Evolutionary conservation across 2,113 vertebrate species (phyloP), one percentile per base, ranked within the genome.

Genomic region (Haplochromis vanheusdeni): DNA sequence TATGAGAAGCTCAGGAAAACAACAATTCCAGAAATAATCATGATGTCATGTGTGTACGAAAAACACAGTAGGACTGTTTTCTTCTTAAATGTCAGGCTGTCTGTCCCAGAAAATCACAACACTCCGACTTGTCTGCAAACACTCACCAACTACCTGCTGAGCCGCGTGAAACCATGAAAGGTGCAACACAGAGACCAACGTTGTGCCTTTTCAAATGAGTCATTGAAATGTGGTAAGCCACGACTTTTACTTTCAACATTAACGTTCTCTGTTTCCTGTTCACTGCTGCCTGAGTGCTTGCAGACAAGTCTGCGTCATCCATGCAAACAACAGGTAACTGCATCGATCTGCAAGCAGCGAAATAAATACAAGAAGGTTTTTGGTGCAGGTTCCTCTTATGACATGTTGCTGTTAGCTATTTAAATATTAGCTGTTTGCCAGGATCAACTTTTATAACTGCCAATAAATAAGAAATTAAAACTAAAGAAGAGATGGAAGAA

Each of bases 201-300:
- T 4, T 70, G 35, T 23, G n/a, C 35, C 12, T 21, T 42, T 70
- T 70, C 10, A 65, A 65, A 65, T 1, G 7, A 26, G 68, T 2
- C 58, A 11, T 0, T 62, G 58, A 3, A 62, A 35, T n/a, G 37
- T 7, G 60, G 4, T 37, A 0, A 9, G 35, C 35, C 62, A 9
- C 19, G 1, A 40, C 40, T 45, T 73, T 73, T 45, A 26, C 37
- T 73, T 73, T 4, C n/a, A 45, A 45, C 40, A 45, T 26, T 11
- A 26, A 28, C 5, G 9, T 45, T 2, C 8, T 45, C 5, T 0
- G 21, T 28, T 73, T 73, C 23, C 13, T 3, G 21, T 45, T 73
- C 40, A 26, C 21, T 6, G 13, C 13, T 47, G 23, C 13, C 14
- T 16, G 21, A 73, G 60, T n/a, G 9, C 17, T 65, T 35, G 4